Conservation (phyloP, 1,140 invertebrate species). For the Drosophila lowei region DNA sequence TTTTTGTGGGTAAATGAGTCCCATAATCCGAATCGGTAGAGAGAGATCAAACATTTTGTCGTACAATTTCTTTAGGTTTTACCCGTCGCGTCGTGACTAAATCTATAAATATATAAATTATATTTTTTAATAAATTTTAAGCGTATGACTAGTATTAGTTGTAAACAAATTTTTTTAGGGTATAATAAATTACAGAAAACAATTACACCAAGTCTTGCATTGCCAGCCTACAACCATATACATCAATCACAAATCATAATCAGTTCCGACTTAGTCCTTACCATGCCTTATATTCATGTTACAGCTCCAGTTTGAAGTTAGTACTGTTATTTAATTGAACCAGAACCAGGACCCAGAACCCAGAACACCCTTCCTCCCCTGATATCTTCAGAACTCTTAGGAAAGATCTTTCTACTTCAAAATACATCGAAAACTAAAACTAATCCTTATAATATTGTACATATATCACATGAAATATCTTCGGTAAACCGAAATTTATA, state of each 20-base stretch:
- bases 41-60: constrained; percentile 26
- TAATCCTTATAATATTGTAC: constrained; percentile 43
- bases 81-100: constrained; percentile 51
- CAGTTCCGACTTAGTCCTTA: constrained; percentile 53
- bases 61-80: constrained; percentile 47
- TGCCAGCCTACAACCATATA: constrained; percentile 30
- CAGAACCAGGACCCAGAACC: constrained; percentile 19
- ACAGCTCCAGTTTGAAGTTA: constrained; percentile 57
- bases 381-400: constrained; percentile 1
- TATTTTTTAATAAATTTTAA: constrained; percentile 77
- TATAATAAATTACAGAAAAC: constrained; percentile 71
- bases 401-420: constrained; percentile 32
- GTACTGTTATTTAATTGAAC: constrained; percentile 76
- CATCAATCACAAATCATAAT: constrained; percentile 14
- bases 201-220: constrained; percentile 63
- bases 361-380: background rate
- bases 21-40: background rate
- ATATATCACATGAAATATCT: constrained; percentile 33
- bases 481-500: constrained; percentile 35
- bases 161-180: constrained; percentile 70
- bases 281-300: constrained; percentile 53
- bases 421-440: constrained; percentile 54
- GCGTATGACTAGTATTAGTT: constrained; percentile 73
- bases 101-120: constrained; percentile 41
- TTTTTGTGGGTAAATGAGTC: constrained; percentile 12